These are phyloP conservation scores for Hippocampus zosterae DNA, from an alignment of 2,113 vertebrate genomes.

Conservation along the genomic window DNA sequence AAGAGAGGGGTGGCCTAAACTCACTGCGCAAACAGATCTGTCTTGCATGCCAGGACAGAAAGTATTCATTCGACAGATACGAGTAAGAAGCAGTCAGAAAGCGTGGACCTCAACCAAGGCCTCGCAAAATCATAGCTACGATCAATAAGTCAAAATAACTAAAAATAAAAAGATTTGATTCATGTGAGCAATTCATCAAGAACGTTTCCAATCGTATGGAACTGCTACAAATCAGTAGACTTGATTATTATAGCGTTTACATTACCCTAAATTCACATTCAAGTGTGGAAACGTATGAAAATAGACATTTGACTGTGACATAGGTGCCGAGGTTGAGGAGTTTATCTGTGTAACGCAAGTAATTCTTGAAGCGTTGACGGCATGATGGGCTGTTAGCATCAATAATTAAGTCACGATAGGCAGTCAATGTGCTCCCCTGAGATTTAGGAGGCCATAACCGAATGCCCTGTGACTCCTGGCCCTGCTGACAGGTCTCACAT, in stretches of 20 bases:
- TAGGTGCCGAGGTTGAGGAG: slow-evolving; percentile 30
- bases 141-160: background rate
- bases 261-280: background rate
- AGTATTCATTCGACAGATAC: slow-evolving; percentile 6
- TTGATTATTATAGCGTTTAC: background rate
- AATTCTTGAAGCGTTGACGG: slow-evolving; percentile 53
- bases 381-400: slow-evolving; percentile 67
- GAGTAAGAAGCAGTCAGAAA: slow-evolving; percentile 1
- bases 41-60: slow-evolving; percentile 22
- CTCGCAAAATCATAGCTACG: background rate
- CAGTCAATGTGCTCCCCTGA: slow-evolving; percentile 58
- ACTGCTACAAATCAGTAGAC: background rate
- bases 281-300: background rate
- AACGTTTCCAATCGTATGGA: background rate
- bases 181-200: background rate
- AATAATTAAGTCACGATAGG: slow-evolving; percentile 69
- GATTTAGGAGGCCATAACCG: slow-evolving; percentile 65
- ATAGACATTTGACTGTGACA: slow-evolving; percentile 11
- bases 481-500: slow-evolving; percentile 52
- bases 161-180: background rate
- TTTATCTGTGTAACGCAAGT: slow-evolving; percentile 43
- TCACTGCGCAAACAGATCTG: slow-evolving; percentile 43
- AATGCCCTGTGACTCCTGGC: slow-evolving; percentile 43
- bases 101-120: background rate
- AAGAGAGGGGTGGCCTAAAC: slow-evolving; percentile 47